phyloP scores from a whole-genome alignment of 2,888 invertebrate genomes.

The Toxonevra muliebris region DNA sequence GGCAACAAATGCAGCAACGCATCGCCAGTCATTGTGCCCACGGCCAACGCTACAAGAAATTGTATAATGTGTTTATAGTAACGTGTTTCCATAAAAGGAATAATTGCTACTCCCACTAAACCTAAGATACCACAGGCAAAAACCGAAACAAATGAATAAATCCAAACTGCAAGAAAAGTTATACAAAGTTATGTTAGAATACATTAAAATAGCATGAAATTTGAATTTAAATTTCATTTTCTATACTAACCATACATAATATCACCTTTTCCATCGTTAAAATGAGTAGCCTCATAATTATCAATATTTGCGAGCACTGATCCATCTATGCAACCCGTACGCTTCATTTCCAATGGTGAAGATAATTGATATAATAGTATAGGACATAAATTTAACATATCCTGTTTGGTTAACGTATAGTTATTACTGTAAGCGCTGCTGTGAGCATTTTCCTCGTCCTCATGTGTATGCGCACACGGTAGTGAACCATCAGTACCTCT shows the following conservation, averaged over 20 bases:
- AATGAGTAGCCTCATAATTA: constrained; percentile 38
- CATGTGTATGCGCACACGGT: constrained; percentile 31
- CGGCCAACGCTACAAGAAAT: constrained; percentile 91
- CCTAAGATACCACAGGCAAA: constrained; percentile 88
- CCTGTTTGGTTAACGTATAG: constrained; percentile 48
- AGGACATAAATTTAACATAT: constrained; percentile 70
- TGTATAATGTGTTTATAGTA: constrained; percentile 91
- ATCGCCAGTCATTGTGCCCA: constrained; percentile 91
- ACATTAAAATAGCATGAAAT: neutral
- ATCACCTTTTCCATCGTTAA: constrained; percentile 44
- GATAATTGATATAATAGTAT: constrained; percentile 74
- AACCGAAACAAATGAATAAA: constrained; percentile 84
- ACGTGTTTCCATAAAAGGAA: constrained; percentile 88
- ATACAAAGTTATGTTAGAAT: too few relatives aligned
- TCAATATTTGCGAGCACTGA: constrained; percentile 51
- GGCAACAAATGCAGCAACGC: constrained; percentile 92
- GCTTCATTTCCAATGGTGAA: constrained; percentile 68
- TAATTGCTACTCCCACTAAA: constrained; percentile 85
- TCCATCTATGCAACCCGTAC: constrained; percentile 69
- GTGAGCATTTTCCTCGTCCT: constrained; percentile 22
- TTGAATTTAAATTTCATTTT: neutral
- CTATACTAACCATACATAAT: constrained; percentile 50
- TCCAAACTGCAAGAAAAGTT: constrained; percentile 72
- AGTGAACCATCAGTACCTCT: constrained; percentile 40
- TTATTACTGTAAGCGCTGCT: constrained; percentile 15